phyloP scores from a whole-genome alignment of 2,888 invertebrate genomes.

The Polymixis lichenea region DNA sequence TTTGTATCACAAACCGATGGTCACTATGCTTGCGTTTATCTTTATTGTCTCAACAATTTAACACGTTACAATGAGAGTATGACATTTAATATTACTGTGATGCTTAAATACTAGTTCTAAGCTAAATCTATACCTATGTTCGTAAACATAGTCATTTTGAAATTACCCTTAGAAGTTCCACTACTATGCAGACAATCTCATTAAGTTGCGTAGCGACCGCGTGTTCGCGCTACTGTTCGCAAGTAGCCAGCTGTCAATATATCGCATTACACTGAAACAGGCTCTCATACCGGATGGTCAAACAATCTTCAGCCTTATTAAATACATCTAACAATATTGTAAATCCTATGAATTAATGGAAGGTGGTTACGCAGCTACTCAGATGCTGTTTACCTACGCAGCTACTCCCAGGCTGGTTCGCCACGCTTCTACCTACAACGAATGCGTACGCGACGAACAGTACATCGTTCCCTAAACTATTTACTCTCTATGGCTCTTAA shows the following conservation, averaged over 20 bases:
- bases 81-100: slow-evolving; percentile 60
- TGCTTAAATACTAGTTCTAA: slow-evolving; percentile 52
- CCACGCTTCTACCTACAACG: slow-evolving; percentile 39
- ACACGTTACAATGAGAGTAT: slow-evolving; percentile 58
- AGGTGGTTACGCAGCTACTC: slow-evolving; percentile 40
- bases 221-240: slow-evolving; percentile 28
- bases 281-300: slow-evolving; percentile 69
- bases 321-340: slow-evolving; percentile 31
- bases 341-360: slow-evolving; percentile 37
- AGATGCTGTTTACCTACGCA: slow-evolving; percentile 37
- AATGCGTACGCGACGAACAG: slow-evolving; percentile 54
- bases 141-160: slow-evolving; percentile 39
- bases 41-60: slow-evolving; percentile 70
- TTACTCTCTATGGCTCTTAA: slow-evolving; percentile 67
- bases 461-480: slow-evolving; percentile 74
- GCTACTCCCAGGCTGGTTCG: slow-evolving; percentile 43
- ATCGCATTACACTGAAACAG: slow-evolving; percentile 85
- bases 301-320: slow-evolving; percentile 58
- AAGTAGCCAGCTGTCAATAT: slow-evolving; percentile 53
- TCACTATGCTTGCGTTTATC: slow-evolving; percentile 54
- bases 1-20: slow-evolving; percentile 10
- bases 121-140: slow-evolving; percentile 54
- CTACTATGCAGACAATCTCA: slow-evolving; percentile 37
- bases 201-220: slow-evolving; percentile 15
- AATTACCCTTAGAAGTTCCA: slow-evolving; percentile 44